A percentile compares a stretch with the other conserved stretches of the same genome.
Conservation (phyloP, 2,888 invertebrate species). For the Lapara coniferarum region DNA sequence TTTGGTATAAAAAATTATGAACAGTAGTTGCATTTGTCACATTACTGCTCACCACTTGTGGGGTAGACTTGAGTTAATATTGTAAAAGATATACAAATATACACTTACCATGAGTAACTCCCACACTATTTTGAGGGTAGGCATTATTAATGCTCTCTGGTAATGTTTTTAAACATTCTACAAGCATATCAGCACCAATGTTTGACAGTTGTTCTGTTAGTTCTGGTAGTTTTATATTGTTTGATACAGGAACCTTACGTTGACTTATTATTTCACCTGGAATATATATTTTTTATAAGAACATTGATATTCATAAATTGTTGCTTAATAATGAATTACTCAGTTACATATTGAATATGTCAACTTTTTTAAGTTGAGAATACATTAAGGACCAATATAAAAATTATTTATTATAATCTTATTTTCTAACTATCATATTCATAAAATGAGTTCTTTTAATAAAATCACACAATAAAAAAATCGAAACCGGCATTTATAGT, state of each 20-base stretch:
- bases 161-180: constrained; percentile 84
- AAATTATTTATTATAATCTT: too few relatives aligned
- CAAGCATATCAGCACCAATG: constrained; percentile 87
- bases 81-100: neutral
- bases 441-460: too few relatives aligned
- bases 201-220: constrained; percentile 86
- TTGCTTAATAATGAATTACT: too few relatives aligned
- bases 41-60: neutral
- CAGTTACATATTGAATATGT: too few relatives aligned
- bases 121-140: constrained; percentile 83
- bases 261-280: constrained; percentile 85
- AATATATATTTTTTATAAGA: constrained; percentile 37
- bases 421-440: too few relatives aligned
- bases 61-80: neutral
- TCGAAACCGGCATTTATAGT: too few relatives aligned
- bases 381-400: too few relatives aligned
- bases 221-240: constrained; percentile 85
- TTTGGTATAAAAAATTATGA: too few relatives aligned
- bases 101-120: constrained; percentile 88
- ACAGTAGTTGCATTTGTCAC: too few relatives aligned
- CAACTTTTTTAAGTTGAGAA: too few relatives aligned
- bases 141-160: constrained; percentile 84
- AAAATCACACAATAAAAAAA: too few relatives aligned
- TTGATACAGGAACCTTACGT: constrained; percentile 77
- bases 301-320: too few relatives aligned